phyloP scores from a whole-genome alignment of 2,888 invertebrate genomes.

The Antheraea yamamai region DNA sequence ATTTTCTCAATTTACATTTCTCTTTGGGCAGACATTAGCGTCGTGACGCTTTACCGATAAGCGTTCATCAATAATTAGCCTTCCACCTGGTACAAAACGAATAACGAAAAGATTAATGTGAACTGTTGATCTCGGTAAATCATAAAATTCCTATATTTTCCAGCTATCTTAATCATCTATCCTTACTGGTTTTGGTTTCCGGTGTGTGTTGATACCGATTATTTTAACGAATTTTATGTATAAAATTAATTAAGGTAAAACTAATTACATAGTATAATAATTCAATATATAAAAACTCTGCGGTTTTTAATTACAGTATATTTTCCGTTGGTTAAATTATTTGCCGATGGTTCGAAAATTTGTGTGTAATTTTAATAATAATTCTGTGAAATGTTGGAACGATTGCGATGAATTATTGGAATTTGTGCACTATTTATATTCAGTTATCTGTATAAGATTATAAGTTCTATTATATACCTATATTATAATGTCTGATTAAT shows the following conservation, averaged over 20 bases:
- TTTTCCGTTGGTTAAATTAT: too few relatives aligned
- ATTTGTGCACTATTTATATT: too few relatives aligned
- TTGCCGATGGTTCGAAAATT: too few relatives aligned
- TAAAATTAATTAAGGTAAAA: background rate
- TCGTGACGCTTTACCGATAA: conserved; percentile 32
- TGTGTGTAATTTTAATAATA: too few relatives aligned
- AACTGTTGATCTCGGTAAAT: conserved; percentile 43
- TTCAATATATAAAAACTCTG: too few relatives aligned
- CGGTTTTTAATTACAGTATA: too few relatives aligned
- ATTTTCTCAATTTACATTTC: conserved; percentile 33
- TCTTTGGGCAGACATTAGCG: conserved; percentile 32
- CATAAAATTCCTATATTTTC: conserved; percentile 26
- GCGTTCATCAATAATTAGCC: conserved; percentile 43
- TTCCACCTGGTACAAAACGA: conserved; percentile 41
- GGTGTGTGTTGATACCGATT: background rate
- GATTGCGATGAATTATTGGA: too few relatives aligned
- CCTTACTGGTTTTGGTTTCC: background rate
- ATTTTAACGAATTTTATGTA: background rate
- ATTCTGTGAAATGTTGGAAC: too few relatives aligned
- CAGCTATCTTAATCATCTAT: background rate
- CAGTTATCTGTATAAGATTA: too few relatives aligned
- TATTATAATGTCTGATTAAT: too few relatives aligned
- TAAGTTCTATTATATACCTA: too few relatives aligned
- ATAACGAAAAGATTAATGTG: conserved; percentile 49
- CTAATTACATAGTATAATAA: too few relatives aligned